Conservation (phyloP, 2,888 invertebrate species). For the Acleris holmiana region DNA sequence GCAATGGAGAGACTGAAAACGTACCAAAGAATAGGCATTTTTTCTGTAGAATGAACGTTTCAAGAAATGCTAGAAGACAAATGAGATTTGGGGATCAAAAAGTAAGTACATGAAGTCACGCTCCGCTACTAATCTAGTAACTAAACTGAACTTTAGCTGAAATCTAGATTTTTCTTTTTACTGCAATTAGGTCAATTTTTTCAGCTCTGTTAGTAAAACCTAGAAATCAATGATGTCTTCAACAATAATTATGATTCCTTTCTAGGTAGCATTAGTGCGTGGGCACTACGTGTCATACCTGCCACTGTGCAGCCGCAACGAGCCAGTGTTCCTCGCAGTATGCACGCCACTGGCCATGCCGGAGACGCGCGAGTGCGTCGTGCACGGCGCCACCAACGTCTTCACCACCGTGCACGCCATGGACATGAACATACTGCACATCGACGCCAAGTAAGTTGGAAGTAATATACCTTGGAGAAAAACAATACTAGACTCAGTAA, state of each 20-base stretch:
- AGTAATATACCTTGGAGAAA: neutral
- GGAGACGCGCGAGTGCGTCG: conserved; percentile 97
- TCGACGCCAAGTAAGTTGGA: conserved; percentile 94
- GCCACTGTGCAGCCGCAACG: conserved; percentile 96
- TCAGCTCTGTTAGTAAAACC: too few relatives aligned
- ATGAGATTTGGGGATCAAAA: conserved; percentile 99
- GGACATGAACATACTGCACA: conserved; percentile 98
- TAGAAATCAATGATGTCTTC: too few relatives aligned
- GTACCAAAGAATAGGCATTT: conserved; percentile 90
- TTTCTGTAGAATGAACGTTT: conserved; percentile 99
- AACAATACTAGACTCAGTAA: too few relatives aligned
- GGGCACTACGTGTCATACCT: conserved; percentile 97
- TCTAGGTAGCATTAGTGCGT: conserved; percentile 96
- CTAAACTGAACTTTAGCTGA: too few relatives aligned
- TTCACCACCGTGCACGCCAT: conserved; percentile 98
- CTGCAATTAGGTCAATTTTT: too few relatives aligned
- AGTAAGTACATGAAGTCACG: conserved; percentile 81
- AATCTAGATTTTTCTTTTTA: neutral
- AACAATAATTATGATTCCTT: conserved; percentile 29
- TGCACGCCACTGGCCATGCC: conserved; percentile 99
- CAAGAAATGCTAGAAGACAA: conserved; percentile 97
- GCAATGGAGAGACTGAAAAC: conserved; percentile 80
- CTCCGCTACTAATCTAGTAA: too few relatives aligned
- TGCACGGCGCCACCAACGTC: conserved; percentile 98
- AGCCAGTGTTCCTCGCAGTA: conserved; percentile 97